phyloP scores from a whole-genome alignment of 2,888 invertebrate species.

The Hoplodrina ambigua region DNA sequence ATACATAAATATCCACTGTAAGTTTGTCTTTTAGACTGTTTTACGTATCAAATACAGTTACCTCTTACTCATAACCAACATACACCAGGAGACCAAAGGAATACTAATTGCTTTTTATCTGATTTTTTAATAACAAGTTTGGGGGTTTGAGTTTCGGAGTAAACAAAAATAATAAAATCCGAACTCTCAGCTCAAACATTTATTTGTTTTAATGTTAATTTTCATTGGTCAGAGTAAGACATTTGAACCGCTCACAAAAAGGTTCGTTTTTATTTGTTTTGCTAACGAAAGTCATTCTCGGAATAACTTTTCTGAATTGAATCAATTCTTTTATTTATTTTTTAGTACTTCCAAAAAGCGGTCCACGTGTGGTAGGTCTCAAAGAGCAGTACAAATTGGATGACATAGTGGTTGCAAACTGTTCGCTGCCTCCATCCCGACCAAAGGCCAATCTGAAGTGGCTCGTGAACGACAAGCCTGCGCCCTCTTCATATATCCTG shows the following conservation, averaged over 20 bases:
- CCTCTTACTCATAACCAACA: too few species aligned
- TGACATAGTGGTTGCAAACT: constrained; percentile 94
- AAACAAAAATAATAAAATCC: neutral
- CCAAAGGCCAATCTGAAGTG: constrained; percentile 95
- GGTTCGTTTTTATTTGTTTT: neutral
- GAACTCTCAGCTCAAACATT: neutral
- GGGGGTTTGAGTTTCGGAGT: neutral
- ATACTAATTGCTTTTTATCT: too few species aligned
- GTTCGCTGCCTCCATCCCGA: constrained; percentile 94
- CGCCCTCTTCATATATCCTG: constrained; percentile 84
- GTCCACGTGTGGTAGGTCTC: constrained; percentile 95
- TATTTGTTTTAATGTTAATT: neutral
- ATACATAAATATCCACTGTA: constrained; percentile 86
- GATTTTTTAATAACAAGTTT: too few species aligned
- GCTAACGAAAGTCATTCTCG: neutral
- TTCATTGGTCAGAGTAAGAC: neutral
- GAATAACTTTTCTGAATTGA: neutral
- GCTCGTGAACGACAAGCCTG: constrained; percentile 95
- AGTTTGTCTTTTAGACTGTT: constrained; percentile 65
- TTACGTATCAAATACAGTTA: neutral
- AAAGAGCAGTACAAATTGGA: constrained; percentile 94
- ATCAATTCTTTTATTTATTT: constrained; percentile 5
- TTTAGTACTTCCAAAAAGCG: constrained; percentile 94
- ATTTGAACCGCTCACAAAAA: neutral
- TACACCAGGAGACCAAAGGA: neutral